Evolutionary conservation across 2,113 vertebrate species (phyloP).

Genomic region (Myrmophylax atrothorax): DNA sequence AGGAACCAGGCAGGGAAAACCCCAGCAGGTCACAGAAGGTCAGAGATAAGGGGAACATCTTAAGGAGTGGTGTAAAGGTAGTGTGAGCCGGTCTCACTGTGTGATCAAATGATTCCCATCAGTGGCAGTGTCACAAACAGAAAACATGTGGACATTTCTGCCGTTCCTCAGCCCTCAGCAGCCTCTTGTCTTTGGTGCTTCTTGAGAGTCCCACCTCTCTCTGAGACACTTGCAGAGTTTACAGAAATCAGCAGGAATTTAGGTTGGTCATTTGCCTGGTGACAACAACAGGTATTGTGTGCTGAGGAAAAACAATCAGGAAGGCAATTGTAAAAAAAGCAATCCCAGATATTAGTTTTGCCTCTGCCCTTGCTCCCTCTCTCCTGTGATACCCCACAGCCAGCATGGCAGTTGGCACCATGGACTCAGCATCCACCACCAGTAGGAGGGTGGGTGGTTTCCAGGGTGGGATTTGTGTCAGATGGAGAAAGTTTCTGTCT

Average conservation of each 20-base stretch:
- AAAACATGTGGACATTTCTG: constrained; percentile 33
- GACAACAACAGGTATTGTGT: background rate
- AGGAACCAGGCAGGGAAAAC: background rate
- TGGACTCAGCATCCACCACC: background rate
- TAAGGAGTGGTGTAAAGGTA: background rate
- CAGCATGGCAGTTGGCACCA: fast-evolving
- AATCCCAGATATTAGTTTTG: background rate
- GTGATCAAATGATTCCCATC: background rate
- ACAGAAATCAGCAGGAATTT: background rate
- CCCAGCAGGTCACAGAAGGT: background rate
- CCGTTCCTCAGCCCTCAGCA: constrained; percentile 14
- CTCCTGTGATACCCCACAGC: background rate
- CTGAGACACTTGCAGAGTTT: background rate
- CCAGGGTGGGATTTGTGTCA: background rate
- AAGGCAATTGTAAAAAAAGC: background rate
- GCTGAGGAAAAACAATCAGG: background rate
- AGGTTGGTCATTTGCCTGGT: background rate
- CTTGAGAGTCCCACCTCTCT: background rate
- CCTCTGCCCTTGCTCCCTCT: background rate
- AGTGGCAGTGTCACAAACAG: background rate
- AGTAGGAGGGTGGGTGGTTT: background rate
- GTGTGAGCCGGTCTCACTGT: fast-evolving
- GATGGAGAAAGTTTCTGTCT: background rate
- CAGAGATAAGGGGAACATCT: constrained; percentile 23
- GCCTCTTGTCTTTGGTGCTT: background rate